phyloP scores from a whole-genome alignment of 2,113 vertebrate species.

The Petroica traversi region DNA sequence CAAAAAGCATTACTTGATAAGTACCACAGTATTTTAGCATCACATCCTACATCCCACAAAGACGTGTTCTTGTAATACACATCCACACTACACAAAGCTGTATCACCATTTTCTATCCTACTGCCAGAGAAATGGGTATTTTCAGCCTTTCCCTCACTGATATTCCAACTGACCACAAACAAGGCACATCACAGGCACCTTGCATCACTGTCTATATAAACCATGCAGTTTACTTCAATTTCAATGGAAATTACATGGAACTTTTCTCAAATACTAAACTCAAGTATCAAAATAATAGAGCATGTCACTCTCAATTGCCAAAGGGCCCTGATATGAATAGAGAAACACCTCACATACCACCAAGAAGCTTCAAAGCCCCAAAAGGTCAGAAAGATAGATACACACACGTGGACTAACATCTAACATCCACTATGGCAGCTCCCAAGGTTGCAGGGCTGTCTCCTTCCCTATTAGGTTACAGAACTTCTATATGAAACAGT shows the following conservation, averaged over 20 bases:
- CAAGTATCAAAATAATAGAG: not conserved
- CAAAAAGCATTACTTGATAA: not conserved
- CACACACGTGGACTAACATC: too few species aligned
- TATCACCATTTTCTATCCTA: not conserved
- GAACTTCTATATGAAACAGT: not conserved
- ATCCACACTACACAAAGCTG: not conserved
- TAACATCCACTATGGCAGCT: too few species aligned
- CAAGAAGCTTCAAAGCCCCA: not conserved
- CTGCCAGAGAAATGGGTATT: fast-evolving
- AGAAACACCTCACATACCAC: not conserved
- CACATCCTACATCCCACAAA: not conserved
- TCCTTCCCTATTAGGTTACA: not conserved
- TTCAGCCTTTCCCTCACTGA: not conserved
- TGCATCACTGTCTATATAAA: not conserved
- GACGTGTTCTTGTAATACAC: fast-evolving
- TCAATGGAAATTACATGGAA: not conserved
- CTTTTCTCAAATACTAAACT: not conserved
- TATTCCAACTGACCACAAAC: not conserved
- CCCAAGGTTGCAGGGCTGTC: not conserved
- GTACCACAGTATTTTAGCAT: not conserved
- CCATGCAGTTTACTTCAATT: fast-evolving
- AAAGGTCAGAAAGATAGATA: too few species aligned
- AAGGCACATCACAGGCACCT: not conserved
- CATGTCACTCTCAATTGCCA: not conserved
- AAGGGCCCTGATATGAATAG: not conserved